Conservation (phyloP, 2,888 invertebrate species). For the Maniola hyperantus region DNA sequence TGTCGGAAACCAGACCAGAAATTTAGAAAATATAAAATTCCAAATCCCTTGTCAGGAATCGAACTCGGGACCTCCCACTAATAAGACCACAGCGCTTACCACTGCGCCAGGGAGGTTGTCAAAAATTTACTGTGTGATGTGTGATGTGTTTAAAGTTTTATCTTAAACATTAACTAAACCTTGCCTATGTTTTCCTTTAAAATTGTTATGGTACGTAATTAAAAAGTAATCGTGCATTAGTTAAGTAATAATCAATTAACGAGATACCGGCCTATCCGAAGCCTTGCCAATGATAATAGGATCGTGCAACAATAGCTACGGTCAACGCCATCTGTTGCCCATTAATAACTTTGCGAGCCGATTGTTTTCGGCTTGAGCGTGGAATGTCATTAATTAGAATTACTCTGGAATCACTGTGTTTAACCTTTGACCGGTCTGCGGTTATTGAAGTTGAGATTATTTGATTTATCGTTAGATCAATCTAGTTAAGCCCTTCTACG, state of each 20-base stretch:
- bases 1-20: too few species aligned
- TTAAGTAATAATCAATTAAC: conserved; percentile 2
- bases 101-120: too few species aligned
- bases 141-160: too few species aligned
- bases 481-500: background rate
- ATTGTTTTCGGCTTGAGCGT: conserved; percentile 54
- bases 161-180: too few species aligned
- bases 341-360: conserved; percentile 56
- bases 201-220: too few species aligned
- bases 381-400: conserved; percentile 51
- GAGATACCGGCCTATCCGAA: conserved; percentile 1
- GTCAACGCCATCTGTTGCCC: conserved; percentile 56
- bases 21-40: too few species aligned
- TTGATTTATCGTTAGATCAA: conserved; percentile 3
- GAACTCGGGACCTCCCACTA: too few species aligned
- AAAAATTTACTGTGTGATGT: too few species aligned
- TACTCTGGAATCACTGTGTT: conserved; percentile 12
- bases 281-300: conserved; percentile 1
- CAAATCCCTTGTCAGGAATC: too few species aligned
- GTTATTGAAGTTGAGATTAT: background rate
- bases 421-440: conserved; percentile 14
- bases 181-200: too few species aligned
- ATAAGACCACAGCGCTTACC: too few species aligned
- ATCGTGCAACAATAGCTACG: conserved; percentile 29
- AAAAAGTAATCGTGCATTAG: too few species aligned